These are phyloP conservation scores for Vireo griseus DNA, from an alignment of 2,797 vertebrate species.

Conservation along the genomic window DNA sequence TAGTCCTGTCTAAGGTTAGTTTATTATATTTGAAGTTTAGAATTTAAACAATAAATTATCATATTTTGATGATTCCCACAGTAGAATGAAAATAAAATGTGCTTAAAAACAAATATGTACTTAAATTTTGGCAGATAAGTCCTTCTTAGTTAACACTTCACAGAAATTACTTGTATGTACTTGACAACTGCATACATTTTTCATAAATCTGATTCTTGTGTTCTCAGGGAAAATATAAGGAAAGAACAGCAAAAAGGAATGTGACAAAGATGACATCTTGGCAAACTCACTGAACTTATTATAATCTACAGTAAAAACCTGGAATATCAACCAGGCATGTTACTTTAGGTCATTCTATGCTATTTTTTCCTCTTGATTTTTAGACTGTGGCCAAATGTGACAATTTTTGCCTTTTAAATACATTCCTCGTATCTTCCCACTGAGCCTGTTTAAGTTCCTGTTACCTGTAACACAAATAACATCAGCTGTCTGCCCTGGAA, in stretches of 20 bases:
- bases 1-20: conserved; percentile 46
- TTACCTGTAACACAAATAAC: neutral
- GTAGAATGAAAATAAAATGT: conserved; percentile 63
- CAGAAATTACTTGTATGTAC: conserved; percentile 65
- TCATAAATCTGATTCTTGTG: conserved; percentile 65
- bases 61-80: conserved; percentile 64
- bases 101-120: conserved; percentile 56
- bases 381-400: neutral
- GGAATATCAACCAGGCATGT: neutral
- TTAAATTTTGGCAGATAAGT: conserved; percentile 67
- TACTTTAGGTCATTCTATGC: neutral
- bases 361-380: neutral
- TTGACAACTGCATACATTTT: conserved; percentile 72
- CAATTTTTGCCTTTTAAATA: neutral
- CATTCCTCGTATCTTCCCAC: neutral
- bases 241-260: conserved; percentile 54
- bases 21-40: conserved; percentile 63
- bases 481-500: neutral
- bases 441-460: neutral
- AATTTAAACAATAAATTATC: conserved; percentile 60
- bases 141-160: conserved; percentile 71
- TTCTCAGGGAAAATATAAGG: conserved; percentile 51
- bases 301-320: neutral
- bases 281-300: conserved; percentile 36
- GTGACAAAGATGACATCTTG: conserved; percentile 52